Evolutionary conservation across 2,888 invertebrate species (phyloP).

Genomic region (Epistrophe grossulariae): DNA sequence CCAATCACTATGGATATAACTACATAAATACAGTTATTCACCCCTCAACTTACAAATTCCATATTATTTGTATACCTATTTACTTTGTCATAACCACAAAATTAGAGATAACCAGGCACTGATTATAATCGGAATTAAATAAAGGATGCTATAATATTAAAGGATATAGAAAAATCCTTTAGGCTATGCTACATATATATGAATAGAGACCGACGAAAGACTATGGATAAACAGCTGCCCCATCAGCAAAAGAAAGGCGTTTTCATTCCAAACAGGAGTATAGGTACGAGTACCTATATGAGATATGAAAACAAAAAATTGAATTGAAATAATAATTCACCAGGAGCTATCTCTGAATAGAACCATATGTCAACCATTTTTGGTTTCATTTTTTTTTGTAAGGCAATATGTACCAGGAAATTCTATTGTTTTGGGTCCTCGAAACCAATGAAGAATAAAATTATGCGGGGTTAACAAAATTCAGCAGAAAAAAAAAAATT

Average conservation of each 20-base stretch:
- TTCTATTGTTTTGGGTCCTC: slow-evolving; percentile 44
- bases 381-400: background rate
- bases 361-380: slow-evolving; percentile 62
- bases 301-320: slow-evolving; percentile 10
- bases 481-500: slow-evolving; percentile 33
- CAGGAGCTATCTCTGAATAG: slow-evolving; percentile 27
- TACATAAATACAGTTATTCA: slow-evolving; percentile 50
- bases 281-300: too few species aligned
- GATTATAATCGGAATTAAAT: slow-evolving; percentile 68
- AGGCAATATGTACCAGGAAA: slow-evolving; percentile 1
- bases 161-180: slow-evolving; percentile 32
- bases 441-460: slow-evolving; percentile 48
- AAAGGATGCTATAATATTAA: slow-evolving; percentile 36
- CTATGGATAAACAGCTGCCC: slow-evolving; percentile 68
- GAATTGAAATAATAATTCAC: slow-evolving; percentile 41
- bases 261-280: slow-evolving; percentile 24
- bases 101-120: slow-evolving; percentile 65
- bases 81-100: slow-evolving; percentile 38
- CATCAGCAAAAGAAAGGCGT: slow-evolving; percentile 23
- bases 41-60: slow-evolving; percentile 25
- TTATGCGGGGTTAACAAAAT: slow-evolving; percentile 8
- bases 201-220: slow-evolving; percentile 1
- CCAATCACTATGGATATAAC: slow-evolving; percentile 16
- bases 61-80: background rate
- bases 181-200: background rate